Conservation (phyloP, 2,888 invertebrate species). For the Lycaena phlaeas region DNA sequence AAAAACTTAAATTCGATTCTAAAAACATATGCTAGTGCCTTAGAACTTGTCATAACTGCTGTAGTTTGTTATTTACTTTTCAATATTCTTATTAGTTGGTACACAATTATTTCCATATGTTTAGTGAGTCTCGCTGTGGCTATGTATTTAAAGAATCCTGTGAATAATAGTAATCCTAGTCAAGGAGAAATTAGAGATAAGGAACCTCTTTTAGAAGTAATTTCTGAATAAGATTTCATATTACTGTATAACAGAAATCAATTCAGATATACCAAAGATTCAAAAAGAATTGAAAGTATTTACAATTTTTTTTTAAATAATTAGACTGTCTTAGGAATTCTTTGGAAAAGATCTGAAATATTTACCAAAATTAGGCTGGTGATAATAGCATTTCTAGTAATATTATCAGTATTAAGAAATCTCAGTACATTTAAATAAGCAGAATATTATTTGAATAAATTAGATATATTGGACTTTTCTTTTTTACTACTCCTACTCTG, state of each 20-base stretch:
- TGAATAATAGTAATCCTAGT: conserved; percentile 65
- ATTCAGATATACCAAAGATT: no score
- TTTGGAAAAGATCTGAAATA: no score
- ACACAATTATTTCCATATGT: conserved; percentile 85
- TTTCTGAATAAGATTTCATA: conserved; percentile 16
- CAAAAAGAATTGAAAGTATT: no score
- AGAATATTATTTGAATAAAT: no score
- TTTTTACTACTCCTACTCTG: no score
- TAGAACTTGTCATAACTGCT: conserved; percentile 93
- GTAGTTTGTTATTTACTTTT: conserved; percentile 89
- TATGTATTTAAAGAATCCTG: conserved; percentile 92
- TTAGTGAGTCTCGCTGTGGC: conserved; percentile 88
- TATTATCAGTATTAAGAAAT: no score
- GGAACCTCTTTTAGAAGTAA: conserved; percentile 38
- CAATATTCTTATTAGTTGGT: conserved; percentile 86
- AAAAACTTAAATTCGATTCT: conserved; percentile 94
- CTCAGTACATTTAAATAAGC: no score
- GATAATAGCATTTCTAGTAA: no score
- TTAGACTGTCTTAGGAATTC: no score
- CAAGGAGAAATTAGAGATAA: conserved; percentile 30
- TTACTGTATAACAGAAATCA: background rate
- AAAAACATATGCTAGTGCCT: conserved; percentile 95
- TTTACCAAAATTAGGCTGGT: no score
- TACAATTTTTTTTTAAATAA: no score
- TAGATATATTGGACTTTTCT: no score